These are phyloP conservation scores for Reinhardtius hippoglossoides DNA, from an alignment of 2,113 vertebrate genomes.

Conservation along the genomic window DNA sequence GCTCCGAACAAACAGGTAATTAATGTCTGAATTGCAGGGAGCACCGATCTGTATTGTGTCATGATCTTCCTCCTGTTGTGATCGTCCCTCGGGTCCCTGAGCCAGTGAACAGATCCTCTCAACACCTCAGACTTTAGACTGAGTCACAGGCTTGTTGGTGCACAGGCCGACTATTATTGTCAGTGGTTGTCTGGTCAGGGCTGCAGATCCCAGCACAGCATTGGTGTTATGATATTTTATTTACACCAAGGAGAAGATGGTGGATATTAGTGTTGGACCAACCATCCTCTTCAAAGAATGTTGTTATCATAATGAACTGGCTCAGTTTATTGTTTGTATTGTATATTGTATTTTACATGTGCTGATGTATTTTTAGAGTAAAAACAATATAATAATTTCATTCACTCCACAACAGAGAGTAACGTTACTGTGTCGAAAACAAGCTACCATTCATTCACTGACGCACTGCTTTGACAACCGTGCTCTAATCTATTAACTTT, in stretches of 20 bases:
- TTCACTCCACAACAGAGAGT: not conserved
- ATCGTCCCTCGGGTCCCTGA: conserved; percentile 5
- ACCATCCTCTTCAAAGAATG: not conserved
- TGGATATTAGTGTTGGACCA: not conserved
- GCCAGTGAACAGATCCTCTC: conserved; percentile 31
- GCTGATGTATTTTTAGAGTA: not conserved
- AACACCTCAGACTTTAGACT: conserved; percentile 18
- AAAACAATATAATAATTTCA: not conserved
- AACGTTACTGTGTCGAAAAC: not conserved
- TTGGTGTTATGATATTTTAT: too few species aligned
- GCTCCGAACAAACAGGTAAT: conserved; percentile 21
- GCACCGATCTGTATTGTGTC: conserved; percentile 1
- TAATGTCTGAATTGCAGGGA: conserved; percentile 35
- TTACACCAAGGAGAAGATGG: not conserved
- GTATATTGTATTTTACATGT: not conserved
- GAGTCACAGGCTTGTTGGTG: conserved; percentile 10
- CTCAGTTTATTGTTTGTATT: not conserved
- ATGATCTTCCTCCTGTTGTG: not conserved
- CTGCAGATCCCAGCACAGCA: too few species aligned
- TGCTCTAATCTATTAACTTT: not conserved
- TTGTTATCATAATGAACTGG: not conserved
- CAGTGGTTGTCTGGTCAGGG: not conserved
- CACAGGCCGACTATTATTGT: not conserved
- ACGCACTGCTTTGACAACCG: not conserved
- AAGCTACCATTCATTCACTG: not conserved